These are phyloP conservation scores for Heliconius erato DNA, from an alignment of 2,888 invertebrate species.

Conservation along the genomic window DNA sequence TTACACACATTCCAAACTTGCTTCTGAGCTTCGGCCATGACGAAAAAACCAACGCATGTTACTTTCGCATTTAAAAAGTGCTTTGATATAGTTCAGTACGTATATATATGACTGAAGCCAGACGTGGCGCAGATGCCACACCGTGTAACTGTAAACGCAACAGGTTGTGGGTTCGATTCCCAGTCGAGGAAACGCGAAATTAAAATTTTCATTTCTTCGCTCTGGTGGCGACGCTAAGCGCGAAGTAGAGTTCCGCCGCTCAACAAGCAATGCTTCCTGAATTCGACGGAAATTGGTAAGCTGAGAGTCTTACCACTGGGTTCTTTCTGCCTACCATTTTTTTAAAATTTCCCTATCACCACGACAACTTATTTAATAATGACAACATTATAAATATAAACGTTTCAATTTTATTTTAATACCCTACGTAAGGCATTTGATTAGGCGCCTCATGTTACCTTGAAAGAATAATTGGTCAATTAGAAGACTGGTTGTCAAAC, in stretches of 20 bases:
- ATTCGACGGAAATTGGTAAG: no score
- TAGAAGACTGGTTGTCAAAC: slow-evolving; percentile 45
- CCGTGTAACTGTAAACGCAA: no score
- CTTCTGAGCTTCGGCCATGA: not conserved
- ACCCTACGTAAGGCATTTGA: slow-evolving; percentile 21
- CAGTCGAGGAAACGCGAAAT: no score
- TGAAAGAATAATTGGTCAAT: slow-evolving; percentile 47
- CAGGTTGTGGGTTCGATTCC: no score
- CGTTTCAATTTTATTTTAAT: slow-evolving; percentile 31
- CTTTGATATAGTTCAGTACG: not conserved
- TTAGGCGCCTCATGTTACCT: slow-evolving; percentile 44
- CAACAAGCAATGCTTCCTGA: no score
- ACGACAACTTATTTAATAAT: not conserved
- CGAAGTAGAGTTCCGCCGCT: no score
- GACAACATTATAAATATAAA: not conserved
- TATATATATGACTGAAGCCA: not conserved
- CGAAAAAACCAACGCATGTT: not conserved
- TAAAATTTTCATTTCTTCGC: no score
- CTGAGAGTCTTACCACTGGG: no score
- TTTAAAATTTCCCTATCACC: not conserved
- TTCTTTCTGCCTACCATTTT: not conserved
- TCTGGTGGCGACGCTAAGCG: no score
- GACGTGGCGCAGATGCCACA: no score
- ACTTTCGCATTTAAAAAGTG: slow-evolving; percentile 5
- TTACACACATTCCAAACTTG: not conserved